Evolutionary conservation across 2,888 invertebrate species (phyloP), one percentile per base, ranked within the genome.

Genomic region (Hydroisotoma schaefferi): DNA sequence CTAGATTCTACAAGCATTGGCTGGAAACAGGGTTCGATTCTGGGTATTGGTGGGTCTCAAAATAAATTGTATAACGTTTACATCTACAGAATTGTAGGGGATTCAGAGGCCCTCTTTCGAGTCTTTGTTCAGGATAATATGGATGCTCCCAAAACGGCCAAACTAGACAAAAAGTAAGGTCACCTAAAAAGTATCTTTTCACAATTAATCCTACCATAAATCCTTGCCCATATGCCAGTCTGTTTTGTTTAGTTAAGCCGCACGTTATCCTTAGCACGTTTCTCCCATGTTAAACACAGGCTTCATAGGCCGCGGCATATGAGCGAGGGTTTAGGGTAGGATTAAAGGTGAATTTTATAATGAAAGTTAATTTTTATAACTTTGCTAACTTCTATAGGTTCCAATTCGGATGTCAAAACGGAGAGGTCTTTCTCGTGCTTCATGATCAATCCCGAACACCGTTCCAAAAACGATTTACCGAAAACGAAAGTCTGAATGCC

Each of bases 21-120:
- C n/a, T 49, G 49, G 49, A 49, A 49, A 28, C 49, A 49, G 49
- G 49, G 49, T 22, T 49, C 49, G 18, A 18, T 49, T 28, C 29
- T 49, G 2, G 49, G 49, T 1, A 5, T 49, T 2, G 49, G 49
- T 15, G 49, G 49, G 10, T 12, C n/a, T 29, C n/a, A 2, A 29
- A 28, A 22, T 5, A 1, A n/a, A 12, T 2, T 29, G 2, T 49
- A 49, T 20, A 49, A 29, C 10, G n/a, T 15, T 5, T 27, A 4
- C 27, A 10, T 49, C 25, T 33, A 33, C 33, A n/a, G n/a, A n/a
- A n/a, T n/a, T n/a, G 33, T 15, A 8, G 8, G 8, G 8, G 33
- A 33, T 15, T 10, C 8, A 10, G 33, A 15, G 33, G 33, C 33
- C 8, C 8, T 10, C 33, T 8, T 33, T 15, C 33, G 8, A 10